Evolutionary conservation across 2,888 invertebrate genomes (phyloP).

Genomic region (Amblyteles armatorius): DNA sequence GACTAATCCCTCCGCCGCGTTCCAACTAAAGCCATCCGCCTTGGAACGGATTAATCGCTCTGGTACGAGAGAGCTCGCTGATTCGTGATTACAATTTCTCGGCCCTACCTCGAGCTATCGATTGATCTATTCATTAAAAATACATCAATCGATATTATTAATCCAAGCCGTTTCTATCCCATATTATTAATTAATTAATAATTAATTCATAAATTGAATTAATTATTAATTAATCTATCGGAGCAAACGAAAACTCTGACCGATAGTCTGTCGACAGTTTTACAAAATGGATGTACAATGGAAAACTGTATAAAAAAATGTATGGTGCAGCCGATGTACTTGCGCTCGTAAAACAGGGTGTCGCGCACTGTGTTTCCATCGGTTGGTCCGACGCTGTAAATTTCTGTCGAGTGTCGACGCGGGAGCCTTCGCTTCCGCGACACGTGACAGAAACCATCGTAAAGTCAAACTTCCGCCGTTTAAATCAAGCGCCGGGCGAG

Average conservation of each 20-base stretch:
- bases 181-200: no score
- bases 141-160: no score
- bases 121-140: no score
- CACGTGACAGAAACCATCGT: slow-evolving; percentile 43
- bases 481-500: slow-evolving; percentile 52
- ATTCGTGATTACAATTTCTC: no score
- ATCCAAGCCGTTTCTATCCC: no score
- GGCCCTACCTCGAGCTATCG: no score
- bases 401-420: slow-evolving; percentile 15
- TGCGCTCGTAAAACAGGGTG: slow-evolving; percentile 6
- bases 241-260: no score
- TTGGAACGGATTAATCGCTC: no score
- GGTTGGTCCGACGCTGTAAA: background rate
- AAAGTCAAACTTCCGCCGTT: slow-evolving; percentile 45
- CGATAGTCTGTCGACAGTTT: background rate
- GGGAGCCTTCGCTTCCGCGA: slow-evolving; percentile 2
- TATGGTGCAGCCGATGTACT: background rate
- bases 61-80: no score
- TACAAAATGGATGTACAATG: background rate
- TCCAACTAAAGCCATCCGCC: background rate
- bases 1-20: background rate
- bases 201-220: no score
- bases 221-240: no score
- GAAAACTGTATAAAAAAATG: background rate
- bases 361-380: background rate